Base-by-base conservation (phyloP, 1,140 invertebrate species). In the Cecropterus lyciades region DNA sequence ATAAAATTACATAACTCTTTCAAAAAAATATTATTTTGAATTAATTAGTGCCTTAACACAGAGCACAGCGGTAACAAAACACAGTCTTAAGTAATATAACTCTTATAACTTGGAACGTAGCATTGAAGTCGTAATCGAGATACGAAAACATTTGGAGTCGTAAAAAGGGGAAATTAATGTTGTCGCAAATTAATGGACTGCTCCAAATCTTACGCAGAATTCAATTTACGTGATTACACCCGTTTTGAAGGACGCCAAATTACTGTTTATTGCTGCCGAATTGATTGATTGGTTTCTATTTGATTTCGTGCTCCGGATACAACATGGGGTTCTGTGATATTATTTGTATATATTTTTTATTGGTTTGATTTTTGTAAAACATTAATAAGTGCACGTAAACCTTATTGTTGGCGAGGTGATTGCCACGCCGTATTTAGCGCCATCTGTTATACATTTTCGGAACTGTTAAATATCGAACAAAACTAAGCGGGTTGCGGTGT, bases 151-250 rank as follows among this genome's bases (percentile, higher is more conserved):
- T 75, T 79, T 69, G 51, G 67, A 77, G 65, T 72, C 78, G 75
- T 80, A 75, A 80, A 78, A 74, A 67, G 37, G 30, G 60, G 63
- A 74, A 75, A 74, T 80, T 76, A 80, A 80, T 76, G 78, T 63
- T 65, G 69, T 75, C 78, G 67, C 75, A 80, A 73, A 80, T 77
- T 77, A 75, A 77, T 73, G 73, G 62, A 65, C 48, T 70, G 67
- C 69, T 65, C 56, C 55, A 52, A 67, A 69, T 73, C 69, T 72
- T 66, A 71, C 73, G 70, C 57, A 67, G 68, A 69, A 69, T 73
- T 75, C 71, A 70, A 75, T 79, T 77, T 73, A 66, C 55, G 65
- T 62, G 69, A 79, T 74, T 76, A 72, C 74, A 51, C 57, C 52
- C 66, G 52, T 65, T 72, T 49, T 72, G 15, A 49, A 62, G 27